A percentile compares a stretch with the other conserved stretches of the same genome.
Evolutionary conservation across 2,797 vertebrate species (phyloP).

Genomic region (Labeo calbasu): DNA sequence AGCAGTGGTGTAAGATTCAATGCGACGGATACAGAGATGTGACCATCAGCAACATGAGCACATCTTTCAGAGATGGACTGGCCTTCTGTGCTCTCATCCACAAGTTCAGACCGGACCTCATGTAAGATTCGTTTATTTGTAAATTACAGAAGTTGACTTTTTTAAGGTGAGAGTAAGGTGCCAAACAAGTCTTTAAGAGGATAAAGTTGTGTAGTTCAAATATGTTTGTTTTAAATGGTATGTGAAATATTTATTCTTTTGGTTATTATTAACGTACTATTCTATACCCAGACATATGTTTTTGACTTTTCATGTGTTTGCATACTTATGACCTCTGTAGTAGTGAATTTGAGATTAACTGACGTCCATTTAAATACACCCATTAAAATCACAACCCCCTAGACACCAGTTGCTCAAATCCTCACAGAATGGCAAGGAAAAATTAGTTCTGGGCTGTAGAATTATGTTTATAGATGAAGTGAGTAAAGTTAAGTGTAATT

Average conservation of each 20-base stretch:
- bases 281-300: not conserved
- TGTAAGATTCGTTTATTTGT: conserved; percentile 81
- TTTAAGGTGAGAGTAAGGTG: not conserved
- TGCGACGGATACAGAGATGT: conserved; percentile 92
- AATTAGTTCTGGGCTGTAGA: not conserved
- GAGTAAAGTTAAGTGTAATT: not conserved
- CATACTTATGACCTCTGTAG: too few species aligned
- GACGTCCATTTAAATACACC: not conserved
- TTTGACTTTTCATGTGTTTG: too few species aligned
- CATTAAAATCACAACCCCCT: not conserved
- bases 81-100: conserved; percentile 97
- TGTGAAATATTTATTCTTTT: not conserved
- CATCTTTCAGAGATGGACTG: conserved; percentile 92
- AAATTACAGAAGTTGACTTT: not conserved
- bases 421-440: not conserved
- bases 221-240: not conserved
- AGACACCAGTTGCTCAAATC: not conserved
- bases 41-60: conserved; percentile 93
- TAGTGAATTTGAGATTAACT: not conserved
- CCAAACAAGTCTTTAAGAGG: not conserved
- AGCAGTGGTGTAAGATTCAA: conserved; percentile 91
- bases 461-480: not conserved
- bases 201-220: not conserved
- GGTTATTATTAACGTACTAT: not conserved
- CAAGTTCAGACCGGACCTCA: conserved; percentile 91